These are phyloP conservation scores for Campoletis sonorensis DNA, from an alignment of 1,140 invertebrate species.

Conservation along the genomic window DNA sequence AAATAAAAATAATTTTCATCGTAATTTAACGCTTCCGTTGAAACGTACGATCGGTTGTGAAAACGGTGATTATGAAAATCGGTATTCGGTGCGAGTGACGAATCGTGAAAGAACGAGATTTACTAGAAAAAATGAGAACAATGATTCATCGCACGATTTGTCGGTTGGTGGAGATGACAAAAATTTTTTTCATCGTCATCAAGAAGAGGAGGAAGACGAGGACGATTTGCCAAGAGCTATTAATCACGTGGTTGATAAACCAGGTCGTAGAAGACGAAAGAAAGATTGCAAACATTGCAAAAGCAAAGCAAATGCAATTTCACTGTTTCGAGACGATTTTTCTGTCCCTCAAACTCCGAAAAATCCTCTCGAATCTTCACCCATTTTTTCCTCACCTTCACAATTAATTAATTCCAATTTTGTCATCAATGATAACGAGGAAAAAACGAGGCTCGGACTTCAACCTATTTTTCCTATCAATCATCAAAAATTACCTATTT, in stretches of 20 bases:
- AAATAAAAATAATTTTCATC: conserved; percentile 54
- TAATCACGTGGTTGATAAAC: conserved; percentile 46
- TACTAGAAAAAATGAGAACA: not conserved
- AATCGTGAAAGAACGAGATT: conserved; percentile 57
- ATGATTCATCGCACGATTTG: not conserved
- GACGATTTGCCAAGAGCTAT: not conserved
- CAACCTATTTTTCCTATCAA: conserved; percentile 59
- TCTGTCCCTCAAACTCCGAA: not conserved
- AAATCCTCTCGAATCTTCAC: not conserved
- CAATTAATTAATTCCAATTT: no score
- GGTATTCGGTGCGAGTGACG: conserved; percentile 65
- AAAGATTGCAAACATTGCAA: conserved; percentile 73
- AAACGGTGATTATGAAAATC: conserved; percentile 53
- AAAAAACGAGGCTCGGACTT: conserved; percentile 37
- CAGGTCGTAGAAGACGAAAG: conserved; percentile 64
- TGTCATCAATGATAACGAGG: conserved; percentile 12
- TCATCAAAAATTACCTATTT: conserved; percentile 50
- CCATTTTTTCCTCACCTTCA: not conserved
- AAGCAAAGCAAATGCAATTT: conserved; percentile 51
- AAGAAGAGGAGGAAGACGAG: conserved; percentile 12
- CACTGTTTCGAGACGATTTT: not conserved
- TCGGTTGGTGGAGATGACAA: not conserved
- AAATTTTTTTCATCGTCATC: not conserved
- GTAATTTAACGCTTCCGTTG: conserved; percentile 66
- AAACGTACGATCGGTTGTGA: conserved; percentile 41